Conservation (phyloP, 2,113 vertebrate species). For the Odontesthes bonariensis region DNA sequence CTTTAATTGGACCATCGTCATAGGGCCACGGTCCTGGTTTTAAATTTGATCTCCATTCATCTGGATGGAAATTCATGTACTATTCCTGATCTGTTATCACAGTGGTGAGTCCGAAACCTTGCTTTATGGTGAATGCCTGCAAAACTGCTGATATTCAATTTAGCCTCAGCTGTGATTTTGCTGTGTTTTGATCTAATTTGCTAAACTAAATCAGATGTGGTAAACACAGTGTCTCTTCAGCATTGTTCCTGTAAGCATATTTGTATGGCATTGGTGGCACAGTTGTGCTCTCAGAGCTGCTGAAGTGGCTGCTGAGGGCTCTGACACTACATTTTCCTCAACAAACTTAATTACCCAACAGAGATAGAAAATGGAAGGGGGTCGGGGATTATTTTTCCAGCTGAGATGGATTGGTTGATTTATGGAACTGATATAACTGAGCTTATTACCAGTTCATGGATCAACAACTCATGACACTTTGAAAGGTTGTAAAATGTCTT, state of each 20-base stretch:
- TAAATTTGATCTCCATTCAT: no score
- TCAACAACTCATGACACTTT: background rate
- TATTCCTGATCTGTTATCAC: no score
- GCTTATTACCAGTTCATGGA: background rate
- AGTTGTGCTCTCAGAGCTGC: background rate
- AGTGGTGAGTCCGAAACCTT: no score
- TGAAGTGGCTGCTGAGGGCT: background rate
- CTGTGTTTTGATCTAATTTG: background rate
- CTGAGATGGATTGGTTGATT: background rate
- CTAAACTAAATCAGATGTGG: background rate
- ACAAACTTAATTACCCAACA: background rate
- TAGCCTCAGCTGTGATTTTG: background rate
- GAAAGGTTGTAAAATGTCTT: no score
- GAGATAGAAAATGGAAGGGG: background rate
- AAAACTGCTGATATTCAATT: background rate
- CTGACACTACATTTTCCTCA: background rate
- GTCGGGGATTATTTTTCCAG: background rate
- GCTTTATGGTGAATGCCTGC: no score
- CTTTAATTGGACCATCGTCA: no score
- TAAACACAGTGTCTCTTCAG: no score
- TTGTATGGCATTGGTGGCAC: background rate
- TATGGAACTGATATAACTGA: background rate
- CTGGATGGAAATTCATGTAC: no score
- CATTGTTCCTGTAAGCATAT: background rate
- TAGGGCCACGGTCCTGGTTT: no score